phyloP scores from a whole-genome alignment of 2,888 invertebrate genomes.

The Caprella mutica region DNA sequence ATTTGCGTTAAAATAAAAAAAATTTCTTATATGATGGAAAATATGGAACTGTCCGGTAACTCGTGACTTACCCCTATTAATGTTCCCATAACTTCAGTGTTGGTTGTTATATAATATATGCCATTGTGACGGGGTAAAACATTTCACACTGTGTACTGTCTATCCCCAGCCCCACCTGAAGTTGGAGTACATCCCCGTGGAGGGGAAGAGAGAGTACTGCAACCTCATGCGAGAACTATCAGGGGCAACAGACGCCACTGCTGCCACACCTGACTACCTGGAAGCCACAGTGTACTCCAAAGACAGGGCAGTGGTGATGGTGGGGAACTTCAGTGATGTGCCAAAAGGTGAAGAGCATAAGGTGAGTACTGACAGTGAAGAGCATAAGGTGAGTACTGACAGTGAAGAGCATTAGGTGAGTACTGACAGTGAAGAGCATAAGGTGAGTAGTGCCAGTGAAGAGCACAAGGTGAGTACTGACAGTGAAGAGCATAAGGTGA shows the following conservation, averaged over 20 bases:
- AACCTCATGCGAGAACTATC: constrained; percentile 51
- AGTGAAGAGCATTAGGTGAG: no score
- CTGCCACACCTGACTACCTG: constrained; percentile 48
- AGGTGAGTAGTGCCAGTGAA: no score
- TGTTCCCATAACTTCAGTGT: background rate
- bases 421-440: no score
- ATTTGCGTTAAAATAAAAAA: background rate
- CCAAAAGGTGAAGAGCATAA: constrained; percentile 39
- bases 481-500: no score
- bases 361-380: constrained; percentile 5
- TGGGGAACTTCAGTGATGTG: constrained; percentile 53
- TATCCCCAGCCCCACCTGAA: constrained; percentile 49
- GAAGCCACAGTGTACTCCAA: constrained; percentile 55
- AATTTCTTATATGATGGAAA: background rate
- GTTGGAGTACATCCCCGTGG: constrained; percentile 52
- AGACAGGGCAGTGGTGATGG: constrained; percentile 55
- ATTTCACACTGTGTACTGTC: background rate
- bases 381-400: background rate
- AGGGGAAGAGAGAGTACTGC: constrained; percentile 53
- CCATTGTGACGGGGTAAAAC: no score
- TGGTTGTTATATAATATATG: no score
- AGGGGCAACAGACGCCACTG: constrained; percentile 46
- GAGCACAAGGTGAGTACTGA: no score
- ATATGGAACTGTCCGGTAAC: background rate
- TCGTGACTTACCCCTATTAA: background rate